Base-by-base conservation (phyloP, 2,113 vertebrate genomes). In the Xerus inauris region DNA sequence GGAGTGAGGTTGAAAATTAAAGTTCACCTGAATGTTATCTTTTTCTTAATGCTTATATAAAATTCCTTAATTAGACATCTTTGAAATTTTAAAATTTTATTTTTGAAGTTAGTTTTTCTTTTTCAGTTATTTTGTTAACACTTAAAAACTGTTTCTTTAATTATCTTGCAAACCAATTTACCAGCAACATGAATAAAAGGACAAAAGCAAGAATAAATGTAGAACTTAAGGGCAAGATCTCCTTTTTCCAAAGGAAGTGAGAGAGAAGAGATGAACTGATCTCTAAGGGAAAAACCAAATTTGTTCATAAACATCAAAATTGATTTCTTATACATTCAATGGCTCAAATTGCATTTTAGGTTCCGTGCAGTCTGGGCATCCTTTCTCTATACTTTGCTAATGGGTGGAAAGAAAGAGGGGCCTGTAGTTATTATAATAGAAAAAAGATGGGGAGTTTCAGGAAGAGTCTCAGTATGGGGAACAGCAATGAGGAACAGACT, bases 201-300 rank as follows among this genome's bases (percentile, higher is more conserved):
- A 97, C 45, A 94, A 89, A 94, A 96, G 54, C 0, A 81, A 82
- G 49, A 96, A 98, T 96, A 97, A 96, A 97, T 97, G 96, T 95
- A 96, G 94, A 92, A 84, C 81, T 97, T 98, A 96, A 94, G 92
- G 86, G 81, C 8, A 87, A 97, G 94, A 8, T 92, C 94, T 97
- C 71, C 86, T 95, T 98, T 96, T 93, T 89, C 87, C 94, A 98
- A 97, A 97, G 96, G 94, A 94, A 96, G 89, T 77, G 59, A 97
- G 94, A 98, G 79, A 90, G 69, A 98, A 98, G 82, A 90, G 69
- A 98, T 92, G 91, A 97, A 94, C 26, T 67, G 88, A 94, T 90
- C 77, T 82, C 40, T 77, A 49, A 91, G 3, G 96, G 95, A 97
- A 97, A 97, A 98, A 95, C 94, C 95, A 98, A 98, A 97, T 95